Evolutionary conservation across 2,888 invertebrate genomes (phyloP).

Genomic region (Epinotia nisella): DNA sequence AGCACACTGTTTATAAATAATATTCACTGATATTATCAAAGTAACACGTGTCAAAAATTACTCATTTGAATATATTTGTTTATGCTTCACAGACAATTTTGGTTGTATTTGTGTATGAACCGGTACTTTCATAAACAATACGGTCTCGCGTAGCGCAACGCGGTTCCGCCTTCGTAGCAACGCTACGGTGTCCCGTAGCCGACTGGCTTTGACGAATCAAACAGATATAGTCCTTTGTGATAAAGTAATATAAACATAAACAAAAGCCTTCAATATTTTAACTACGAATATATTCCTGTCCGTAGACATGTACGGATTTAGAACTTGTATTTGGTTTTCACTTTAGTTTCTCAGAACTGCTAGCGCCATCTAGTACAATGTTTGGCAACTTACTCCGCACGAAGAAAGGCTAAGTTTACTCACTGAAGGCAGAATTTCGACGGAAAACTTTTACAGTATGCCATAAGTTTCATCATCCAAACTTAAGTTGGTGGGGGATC

Average conservation of each 20-base stretch:
- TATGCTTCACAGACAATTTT: background rate
- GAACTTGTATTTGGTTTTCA: constrained; percentile 2
- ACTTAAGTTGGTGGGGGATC: constrained; percentile 11
- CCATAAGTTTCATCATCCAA: constrained; percentile 24
- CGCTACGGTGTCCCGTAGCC: constrained; percentile 38
- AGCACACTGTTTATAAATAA: background rate
- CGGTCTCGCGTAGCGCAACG: constrained; percentile 13
- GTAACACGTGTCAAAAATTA: background rate
- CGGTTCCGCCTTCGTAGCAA: constrained; percentile 26
- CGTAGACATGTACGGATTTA: background rate
- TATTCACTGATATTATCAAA: background rate
- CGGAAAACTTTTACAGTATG: constrained; percentile 10
- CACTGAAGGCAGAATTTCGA: constrained; percentile 9
- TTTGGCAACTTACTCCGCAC: background rate
- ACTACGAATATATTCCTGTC: background rate
- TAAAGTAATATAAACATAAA: background rate
- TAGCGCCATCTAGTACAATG: constrained; percentile 29
- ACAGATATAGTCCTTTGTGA: background rate
- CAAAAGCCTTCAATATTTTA: background rate
- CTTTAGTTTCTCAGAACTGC: constrained; percentile 9
- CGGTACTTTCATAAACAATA: constrained; percentile 6
- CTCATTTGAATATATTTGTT: background rate
- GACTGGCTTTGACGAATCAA: constrained; percentile 15
- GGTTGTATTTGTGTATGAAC: background rate
- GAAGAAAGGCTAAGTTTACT: constrained; percentile 4